Base-by-base conservation (phyloP, 2,888 invertebrate species). In the Torymus aiolomorphi region DNA sequence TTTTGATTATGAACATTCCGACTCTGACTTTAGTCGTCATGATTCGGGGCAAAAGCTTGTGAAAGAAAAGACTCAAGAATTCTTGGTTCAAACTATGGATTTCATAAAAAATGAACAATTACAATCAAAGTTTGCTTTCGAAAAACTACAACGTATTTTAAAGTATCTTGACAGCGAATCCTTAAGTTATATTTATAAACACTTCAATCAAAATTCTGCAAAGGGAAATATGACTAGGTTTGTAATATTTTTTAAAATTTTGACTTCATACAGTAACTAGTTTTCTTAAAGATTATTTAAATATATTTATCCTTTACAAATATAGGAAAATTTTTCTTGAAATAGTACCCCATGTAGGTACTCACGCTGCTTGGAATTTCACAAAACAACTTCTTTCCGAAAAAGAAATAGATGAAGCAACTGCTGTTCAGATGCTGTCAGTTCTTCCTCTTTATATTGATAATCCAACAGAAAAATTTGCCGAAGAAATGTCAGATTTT, bases 311-410 rank as follows among this genome's bases (percentile, higher is more conserved):
- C 4, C 5, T 3, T 31, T 31, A 31, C 31, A 31, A 31, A 31
- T 4, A 31, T 31, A 88, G 88, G 66, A 86, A 88, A 18, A 82
- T 92, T 24, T 92, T 91, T 82, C 84, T 91, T 72, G 87, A 90
- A 76, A 85, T 92, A 73, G 80, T 92, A n/a, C 91, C 92, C 1
- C 87, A 91, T 79, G 88, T 91, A 24, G 92, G 92, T 14, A 91
- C 92, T 5, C 84, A 87, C 57, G 90, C 90, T 2, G 88, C 91
- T 0, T 88, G 88, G 52, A 83, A 88, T 24, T 90, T 92, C 67
- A 89, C 90, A 12, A 86, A 88, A 74, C 88, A 91, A 72, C 82
- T 91, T 5, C 86, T 92, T 1, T 86, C 16, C 83, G 87, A 8
- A 85, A 87, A 88, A 81, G 16, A 31, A 24, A 12, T 74, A 4